Percentiles rank a stretch among this genome's conserved stretches.
phyloP scores from a whole-genome alignment of 1,140 invertebrate species.

The Coptotermes formosanus region DNA sequence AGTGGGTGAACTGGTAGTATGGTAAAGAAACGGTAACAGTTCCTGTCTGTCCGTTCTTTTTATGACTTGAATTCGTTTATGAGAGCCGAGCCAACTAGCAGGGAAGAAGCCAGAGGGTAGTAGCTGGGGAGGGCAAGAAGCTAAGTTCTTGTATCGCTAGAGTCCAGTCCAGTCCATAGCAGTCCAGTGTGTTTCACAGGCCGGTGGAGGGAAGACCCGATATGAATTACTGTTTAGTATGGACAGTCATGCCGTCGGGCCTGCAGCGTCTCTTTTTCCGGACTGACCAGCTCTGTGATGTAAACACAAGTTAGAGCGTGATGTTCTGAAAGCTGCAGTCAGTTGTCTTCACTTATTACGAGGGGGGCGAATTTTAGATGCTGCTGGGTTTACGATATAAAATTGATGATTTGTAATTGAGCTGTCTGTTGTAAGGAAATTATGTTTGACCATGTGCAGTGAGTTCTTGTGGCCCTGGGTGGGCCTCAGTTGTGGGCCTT shows the following conservation, averaged over 20 bases:
- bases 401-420: too few species aligned
- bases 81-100: not conserved
- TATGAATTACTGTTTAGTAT: conserved; percentile 30
- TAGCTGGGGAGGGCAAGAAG: too few species aligned
- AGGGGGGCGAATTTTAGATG: too few species aligned
- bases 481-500: too few species aligned
- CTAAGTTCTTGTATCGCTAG: too few species aligned
- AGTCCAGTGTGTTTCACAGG: not conserved
- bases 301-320: not conserved
- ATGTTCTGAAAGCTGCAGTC: not conserved
- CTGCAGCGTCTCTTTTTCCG: too few species aligned
- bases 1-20: not conserved
- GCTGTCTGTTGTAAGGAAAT: too few species aligned
- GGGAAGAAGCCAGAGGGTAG: not conserved
- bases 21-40: conserved; percentile 20
- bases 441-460: too few species aligned
- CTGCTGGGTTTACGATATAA: too few species aligned
- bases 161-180: too few species aligned
- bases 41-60: not conserved
- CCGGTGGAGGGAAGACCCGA: conserved; percentile 20
- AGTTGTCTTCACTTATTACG: too few species aligned
- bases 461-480: too few species aligned
- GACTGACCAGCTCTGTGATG: not conserved
- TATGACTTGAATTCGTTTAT: conserved; percentile 22
- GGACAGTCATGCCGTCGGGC: not conserved